Evolutionary conservation across 2,888 invertebrate genomes (phyloP).

Genomic region (Ypsolopha scabrella): DNA sequence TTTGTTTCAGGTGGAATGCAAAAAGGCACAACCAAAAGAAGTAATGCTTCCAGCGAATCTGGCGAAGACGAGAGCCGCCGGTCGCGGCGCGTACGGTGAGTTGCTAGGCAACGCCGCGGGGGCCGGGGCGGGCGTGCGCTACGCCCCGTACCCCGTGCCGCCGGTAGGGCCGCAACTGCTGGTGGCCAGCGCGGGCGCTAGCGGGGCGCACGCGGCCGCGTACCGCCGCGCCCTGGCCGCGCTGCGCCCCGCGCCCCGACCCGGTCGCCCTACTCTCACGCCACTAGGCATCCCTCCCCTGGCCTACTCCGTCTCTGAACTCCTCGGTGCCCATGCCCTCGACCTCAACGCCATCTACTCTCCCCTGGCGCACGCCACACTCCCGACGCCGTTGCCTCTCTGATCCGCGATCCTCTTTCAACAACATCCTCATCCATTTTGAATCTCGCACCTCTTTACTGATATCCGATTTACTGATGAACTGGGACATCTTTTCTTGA

Average conservation of each 20-base stretch:
- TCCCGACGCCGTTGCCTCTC: slow-evolving; percentile 59
- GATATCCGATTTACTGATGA: not conserved
- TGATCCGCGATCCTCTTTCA: slow-evolving; percentile 66
- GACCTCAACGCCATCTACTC: slow-evolving; percentile 79
- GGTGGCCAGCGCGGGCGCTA: slow-evolving; percentile 46
- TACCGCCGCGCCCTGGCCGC: slow-evolving; percentile 58
- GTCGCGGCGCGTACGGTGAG: slow-evolving; percentile 98
- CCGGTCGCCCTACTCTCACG: slow-evolving; percentile 45
- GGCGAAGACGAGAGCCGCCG: slow-evolving; percentile 95
- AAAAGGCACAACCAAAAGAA: slow-evolving; percentile 99
- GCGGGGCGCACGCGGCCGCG: slow-evolving; percentile 36
- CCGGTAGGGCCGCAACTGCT: slow-evolving; percentile 57
- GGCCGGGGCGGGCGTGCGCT: slow-evolving; percentile 70
- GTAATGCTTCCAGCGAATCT: slow-evolving; percentile 98
- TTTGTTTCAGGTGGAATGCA: slow-evolving; percentile 95
- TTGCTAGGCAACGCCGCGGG: slow-evolving; percentile 84
- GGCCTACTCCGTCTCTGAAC: slow-evolving; percentile 64
- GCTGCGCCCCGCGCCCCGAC: slow-evolving; percentile 50
- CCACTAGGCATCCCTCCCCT: slow-evolving; percentile 53
- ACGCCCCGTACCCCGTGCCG: slow-evolving; percentile 72
- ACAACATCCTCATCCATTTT: slow-evolving; percentile 61
- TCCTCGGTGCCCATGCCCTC: slow-evolving; percentile 75
- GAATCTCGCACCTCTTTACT: slow-evolving; percentile 11
- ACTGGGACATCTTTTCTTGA: not conserved
- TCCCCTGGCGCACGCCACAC: slow-evolving; percentile 77